Evolutionary conservation across 2,113 vertebrate genomes (phyloP).

Genomic region (Labrus mixtus): DNA sequence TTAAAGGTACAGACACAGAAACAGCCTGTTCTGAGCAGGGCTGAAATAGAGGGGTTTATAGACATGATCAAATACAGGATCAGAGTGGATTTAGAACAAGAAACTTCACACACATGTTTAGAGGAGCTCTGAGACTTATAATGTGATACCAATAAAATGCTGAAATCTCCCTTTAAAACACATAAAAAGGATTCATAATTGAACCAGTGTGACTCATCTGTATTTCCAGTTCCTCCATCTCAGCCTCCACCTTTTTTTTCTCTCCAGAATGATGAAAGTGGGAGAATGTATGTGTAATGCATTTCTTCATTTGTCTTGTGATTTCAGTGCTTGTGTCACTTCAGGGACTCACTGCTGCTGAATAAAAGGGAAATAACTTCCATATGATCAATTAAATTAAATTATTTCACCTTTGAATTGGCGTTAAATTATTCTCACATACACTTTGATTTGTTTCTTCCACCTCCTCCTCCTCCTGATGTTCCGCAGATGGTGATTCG

Average conservation of each 20-base stretch:
- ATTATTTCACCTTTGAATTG: slow-evolving; percentile 2
- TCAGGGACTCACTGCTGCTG: neutral
- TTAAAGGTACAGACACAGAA: no score
- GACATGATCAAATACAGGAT: no score
- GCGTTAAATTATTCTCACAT: neutral
- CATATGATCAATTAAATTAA: slow-evolving; percentile 41
- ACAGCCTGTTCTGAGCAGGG: no score
- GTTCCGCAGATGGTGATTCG: neutral
- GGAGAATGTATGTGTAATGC: neutral
- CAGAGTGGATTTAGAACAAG: no score
- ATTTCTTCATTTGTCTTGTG: neutral
- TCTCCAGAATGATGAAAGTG: neutral
- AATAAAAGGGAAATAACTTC: slow-evolving; percentile 23
- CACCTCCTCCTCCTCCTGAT: neutral
- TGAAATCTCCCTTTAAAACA: neutral
- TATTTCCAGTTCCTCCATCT: neutral
- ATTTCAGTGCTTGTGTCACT: neutral
- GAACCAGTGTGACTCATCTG: neutral
- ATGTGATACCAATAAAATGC: no score
- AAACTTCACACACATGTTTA: no score
- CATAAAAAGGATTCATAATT: neutral
- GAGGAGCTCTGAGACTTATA: no score
- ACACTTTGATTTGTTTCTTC: neutral
- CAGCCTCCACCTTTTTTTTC: neutral
- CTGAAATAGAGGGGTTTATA: no score